Evolutionary conservation across 2,797 vertebrate species (phyloP).

Genomic region (Chaetodon trifasciatus): DNA sequence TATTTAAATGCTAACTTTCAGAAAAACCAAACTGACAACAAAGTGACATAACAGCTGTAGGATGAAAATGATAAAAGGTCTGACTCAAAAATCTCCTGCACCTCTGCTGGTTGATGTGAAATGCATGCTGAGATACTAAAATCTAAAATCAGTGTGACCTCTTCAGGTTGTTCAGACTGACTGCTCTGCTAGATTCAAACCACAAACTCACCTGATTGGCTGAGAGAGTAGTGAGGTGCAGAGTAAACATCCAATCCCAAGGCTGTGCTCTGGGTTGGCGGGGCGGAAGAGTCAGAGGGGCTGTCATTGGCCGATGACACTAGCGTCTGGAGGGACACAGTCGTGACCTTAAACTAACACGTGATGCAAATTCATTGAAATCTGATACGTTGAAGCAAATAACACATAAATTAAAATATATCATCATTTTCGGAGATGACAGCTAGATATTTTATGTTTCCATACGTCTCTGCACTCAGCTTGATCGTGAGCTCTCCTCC

Average conservation of each 20-base stretch:
- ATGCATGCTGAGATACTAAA: too few relatives aligned
- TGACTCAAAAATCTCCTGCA: too few relatives aligned
- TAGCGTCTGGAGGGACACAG: slow-evolving; percentile 25
- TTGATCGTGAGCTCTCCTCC: slow-evolving; percentile 43
- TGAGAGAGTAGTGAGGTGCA: slow-evolving; percentile 58
- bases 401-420: not conserved
- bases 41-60: too few relatives aligned
- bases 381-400: not conserved
- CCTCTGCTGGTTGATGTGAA: too few relatives aligned
- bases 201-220: slow-evolving; percentile 69
- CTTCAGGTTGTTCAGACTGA: too few relatives aligned
- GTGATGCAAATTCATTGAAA: not conserved
- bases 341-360: too few relatives aligned
- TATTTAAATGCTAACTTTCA: too few relatives aligned
- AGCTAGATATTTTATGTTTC: not conserved
- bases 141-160: too few relatives aligned
- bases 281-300: slow-evolving; percentile 50
- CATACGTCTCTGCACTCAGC: slow-evolving; percentile 19
- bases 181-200: not conserved
- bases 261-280: slow-evolving; percentile 56
- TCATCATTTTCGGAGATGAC: not conserved
- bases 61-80: too few relatives aligned
- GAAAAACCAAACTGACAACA: too few relatives aligned
- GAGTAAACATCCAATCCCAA: slow-evolving; percentile 52
- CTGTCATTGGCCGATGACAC: slow-evolving; percentile 48